A percentile compares a stretch with the other conserved stretches of the same genome.
Evolutionary conservation across 2,888 invertebrate species (phyloP).

Genomic region (Microplitis deprimator): DNA sequence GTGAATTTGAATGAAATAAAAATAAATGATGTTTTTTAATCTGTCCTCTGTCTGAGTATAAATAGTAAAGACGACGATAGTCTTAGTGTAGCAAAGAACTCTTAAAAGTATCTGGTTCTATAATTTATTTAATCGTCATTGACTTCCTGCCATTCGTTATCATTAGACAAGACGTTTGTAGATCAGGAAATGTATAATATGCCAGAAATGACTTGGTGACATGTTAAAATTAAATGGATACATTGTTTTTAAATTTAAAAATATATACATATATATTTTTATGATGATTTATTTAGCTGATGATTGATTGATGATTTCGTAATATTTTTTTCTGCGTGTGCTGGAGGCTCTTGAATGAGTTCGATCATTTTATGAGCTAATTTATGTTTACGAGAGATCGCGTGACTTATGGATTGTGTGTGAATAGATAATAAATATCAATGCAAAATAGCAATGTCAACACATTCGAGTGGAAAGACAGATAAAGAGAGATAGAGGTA

Average conservation of each 20-base stretch:
- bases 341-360: background rate
- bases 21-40: background rate
- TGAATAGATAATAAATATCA: constrained; percentile 54
- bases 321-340: too few relatives aligned
- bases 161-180: constrained; percentile 49
- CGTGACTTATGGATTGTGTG: constrained; percentile 51
- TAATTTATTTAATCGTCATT: constrained; percentile 22
- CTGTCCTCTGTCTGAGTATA: background rate
- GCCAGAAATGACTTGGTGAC: background rate
- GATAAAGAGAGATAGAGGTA: constrained; percentile 33
- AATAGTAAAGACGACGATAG: background rate
- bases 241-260: background rate
- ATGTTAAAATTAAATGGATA: background rate
- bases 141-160: constrained; percentile 51
- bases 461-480: background rate
- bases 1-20: background rate
- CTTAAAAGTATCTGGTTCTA: background rate
- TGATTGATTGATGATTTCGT: too few relatives aligned
- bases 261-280: background rate
- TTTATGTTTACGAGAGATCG: constrained; percentile 43
- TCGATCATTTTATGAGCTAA: background rate
- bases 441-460: constrained; percentile 47
- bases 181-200: constrained; percentile 24
- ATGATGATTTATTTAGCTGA: too few relatives aligned
- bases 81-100: background rate